These are phyloP conservation scores for Margaritifera margaritifera DNA, from an alignment of 2,888 invertebrate species.

Conservation along the genomic window DNA sequence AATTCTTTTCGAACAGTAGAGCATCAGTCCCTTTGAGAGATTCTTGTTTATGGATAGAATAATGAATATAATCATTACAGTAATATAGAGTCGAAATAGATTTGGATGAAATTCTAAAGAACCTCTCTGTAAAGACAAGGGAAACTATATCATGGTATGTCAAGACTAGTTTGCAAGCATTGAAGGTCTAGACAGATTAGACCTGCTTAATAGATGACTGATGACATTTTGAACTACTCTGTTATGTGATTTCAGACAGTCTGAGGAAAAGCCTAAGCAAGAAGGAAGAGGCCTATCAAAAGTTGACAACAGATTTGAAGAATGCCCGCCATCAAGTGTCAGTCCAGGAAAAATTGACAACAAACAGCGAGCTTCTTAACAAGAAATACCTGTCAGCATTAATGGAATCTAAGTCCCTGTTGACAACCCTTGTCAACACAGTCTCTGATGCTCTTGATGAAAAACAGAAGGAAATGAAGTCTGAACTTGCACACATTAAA, in stretches of 20 bases:
- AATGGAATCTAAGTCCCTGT: conserved; percentile 36
- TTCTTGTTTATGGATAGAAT: too few species aligned
- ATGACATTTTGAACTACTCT: too few species aligned
- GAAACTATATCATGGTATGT: background rate
- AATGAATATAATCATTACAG: too few species aligned
- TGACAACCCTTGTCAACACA: conserved; percentile 31
- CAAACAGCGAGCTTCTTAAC: conserved; percentile 39
- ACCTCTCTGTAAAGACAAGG: background rate
- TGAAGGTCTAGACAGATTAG: background rate
- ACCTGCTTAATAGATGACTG: too few species aligned
- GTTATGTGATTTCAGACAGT: conserved; percentile 66
- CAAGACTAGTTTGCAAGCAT: background rate
- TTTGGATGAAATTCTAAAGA: too few species aligned
- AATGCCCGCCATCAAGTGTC: conserved; percentile 45
- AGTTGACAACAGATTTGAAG: conserved; percentile 77
- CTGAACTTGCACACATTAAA: too few species aligned
- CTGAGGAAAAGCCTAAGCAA: conserved; percentile 78
- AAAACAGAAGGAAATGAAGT: too few species aligned
- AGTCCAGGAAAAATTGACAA: conserved; percentile 43
- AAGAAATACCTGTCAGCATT: conserved; percentile 44
- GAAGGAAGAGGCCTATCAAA: conserved; percentile 77
- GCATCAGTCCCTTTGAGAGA: too few species aligned
- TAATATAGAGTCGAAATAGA: too few species aligned
- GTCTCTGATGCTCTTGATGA: conserved; percentile 39
- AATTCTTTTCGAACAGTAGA: too few species aligned